Evolutionary conservation across 2,888 invertebrate genomes (phyloP).

Genomic region (Spatulosminthurus flaviceps): DNA sequence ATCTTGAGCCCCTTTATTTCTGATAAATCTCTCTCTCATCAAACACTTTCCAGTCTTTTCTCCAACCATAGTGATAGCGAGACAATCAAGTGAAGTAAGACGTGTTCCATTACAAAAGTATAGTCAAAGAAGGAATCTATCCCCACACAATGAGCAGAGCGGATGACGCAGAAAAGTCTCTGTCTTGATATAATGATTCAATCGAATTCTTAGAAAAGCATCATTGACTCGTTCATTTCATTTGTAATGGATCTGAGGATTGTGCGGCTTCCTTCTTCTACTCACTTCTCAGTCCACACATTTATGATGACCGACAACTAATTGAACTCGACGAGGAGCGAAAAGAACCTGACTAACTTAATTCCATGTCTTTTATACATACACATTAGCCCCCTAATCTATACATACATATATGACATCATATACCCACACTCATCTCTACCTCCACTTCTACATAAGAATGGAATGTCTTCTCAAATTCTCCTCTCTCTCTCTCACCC

Average conservation of each 20-base stretch:
- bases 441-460: slow-evolving; percentile 48
- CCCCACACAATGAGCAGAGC: too few species aligned
- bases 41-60: not conserved
- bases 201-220: slow-evolving; percentile 42
- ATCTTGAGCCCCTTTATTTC: not conserved
- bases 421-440: slow-evolving; percentile 29
- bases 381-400: slow-evolving; percentile 33
- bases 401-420: slow-evolving; percentile 22
- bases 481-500: slow-evolving; percentile 15
- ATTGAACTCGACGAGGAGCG: slow-evolving; percentile 43
- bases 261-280: not conserved
- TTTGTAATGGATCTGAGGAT: not conserved
- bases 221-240: slow-evolving; percentile 31
- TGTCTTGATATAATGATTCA: slow-evolving; percentile 26
- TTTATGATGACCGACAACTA: slow-evolving; percentile 49
- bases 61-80: not conserved
- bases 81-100: not conserved
- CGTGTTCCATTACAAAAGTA: not conserved
- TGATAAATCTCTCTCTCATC: not conserved
- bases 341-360: slow-evolving; percentile 42
- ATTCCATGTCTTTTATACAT: slow-evolving; percentile 37
- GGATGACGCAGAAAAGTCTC: too few species aligned
- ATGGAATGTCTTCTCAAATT: slow-evolving; percentile 45
- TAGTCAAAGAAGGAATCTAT: not conserved
- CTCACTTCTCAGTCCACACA: slow-evolving; percentile 32